phyloP scores from a whole-genome alignment of 2,888 invertebrate genomes.

The Myathropa florea region DNA sequence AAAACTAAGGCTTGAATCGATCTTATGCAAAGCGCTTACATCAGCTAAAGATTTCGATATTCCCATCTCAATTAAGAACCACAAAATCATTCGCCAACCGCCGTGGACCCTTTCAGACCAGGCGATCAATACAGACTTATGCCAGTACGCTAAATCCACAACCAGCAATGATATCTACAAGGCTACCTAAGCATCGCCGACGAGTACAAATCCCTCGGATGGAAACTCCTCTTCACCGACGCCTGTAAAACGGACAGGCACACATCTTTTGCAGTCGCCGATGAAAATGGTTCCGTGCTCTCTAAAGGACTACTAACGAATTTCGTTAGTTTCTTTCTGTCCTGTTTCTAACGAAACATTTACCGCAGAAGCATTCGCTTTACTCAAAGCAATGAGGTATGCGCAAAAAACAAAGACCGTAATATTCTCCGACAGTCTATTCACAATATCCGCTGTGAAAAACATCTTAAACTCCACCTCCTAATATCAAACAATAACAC shows the following conservation, averaged over 20 bases:
- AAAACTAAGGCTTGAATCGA: neutral
- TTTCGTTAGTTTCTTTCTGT: too few species aligned
- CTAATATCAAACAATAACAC: neutral
- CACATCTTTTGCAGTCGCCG: constrained; percentile 2
- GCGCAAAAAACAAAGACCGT: neutral
- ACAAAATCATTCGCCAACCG: too few species aligned
- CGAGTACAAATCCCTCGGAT: neutral
- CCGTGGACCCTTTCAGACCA: too few species aligned
- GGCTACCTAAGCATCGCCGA: neutral
- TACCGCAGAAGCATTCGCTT: constrained; percentile 13
- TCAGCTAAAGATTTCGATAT: neutral
- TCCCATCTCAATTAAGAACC: too few species aligned
- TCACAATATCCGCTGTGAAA: constrained; percentile 1
- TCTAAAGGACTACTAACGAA: neutral
- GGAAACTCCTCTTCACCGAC: constrained; percentile 14
- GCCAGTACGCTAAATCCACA: constrained; percentile 8
- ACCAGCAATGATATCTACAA: constrained; percentile 11
- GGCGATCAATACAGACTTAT: constrained; percentile 1
- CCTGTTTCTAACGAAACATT: neutral
- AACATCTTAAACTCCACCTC: neutral
- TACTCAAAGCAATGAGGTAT: neutral
- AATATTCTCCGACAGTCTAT: neutral
- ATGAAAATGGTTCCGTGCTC: neutral
- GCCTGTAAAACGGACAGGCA: neutral
- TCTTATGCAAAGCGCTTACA: neutral